Conservation (phyloP, 2,113 vertebrate species). For the Zonotrichia leucophrys region DNA sequence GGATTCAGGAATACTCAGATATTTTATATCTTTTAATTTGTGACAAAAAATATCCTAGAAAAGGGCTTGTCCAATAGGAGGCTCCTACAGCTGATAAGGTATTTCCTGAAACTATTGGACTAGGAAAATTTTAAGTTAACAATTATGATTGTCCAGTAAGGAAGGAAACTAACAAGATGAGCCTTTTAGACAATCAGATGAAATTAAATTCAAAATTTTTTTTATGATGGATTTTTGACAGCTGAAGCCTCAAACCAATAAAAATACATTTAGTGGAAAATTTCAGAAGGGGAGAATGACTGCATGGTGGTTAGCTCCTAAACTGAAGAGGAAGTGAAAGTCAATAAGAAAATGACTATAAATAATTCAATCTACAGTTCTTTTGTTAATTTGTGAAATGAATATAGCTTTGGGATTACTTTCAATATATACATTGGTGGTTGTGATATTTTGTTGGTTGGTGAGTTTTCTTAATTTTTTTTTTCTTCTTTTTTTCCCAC, state of each 20-base stretch:
- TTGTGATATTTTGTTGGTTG: background rate
- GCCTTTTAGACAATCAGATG: background rate
- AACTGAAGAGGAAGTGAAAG: background rate
- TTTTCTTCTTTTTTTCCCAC: rapidly evolving
- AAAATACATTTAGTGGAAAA: conserved; percentile 4
- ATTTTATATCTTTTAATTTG: background rate
- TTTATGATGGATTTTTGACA: background rate
- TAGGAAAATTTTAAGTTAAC: background rate
- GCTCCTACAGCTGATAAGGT: background rate
- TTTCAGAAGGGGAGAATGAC: background rate
- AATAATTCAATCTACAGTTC: background rate
- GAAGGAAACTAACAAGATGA: background rate
- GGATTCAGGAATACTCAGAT: background rate
- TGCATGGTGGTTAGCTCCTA: background rate
- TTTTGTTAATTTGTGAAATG: background rate
- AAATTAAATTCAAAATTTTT: background rate
- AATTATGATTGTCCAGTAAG: background rate
- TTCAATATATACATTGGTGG: background rate
- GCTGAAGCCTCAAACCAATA: background rate
- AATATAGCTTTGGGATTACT: background rate
- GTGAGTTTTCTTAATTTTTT: background rate
- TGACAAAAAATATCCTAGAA: background rate
- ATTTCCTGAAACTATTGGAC: background rate
- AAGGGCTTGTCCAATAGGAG: background rate
- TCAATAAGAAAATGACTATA: background rate